Percentiles rank a stretch among this genome's conserved stretches.
These are phyloP conservation scores for Chamaetylas fuelleborni DNA, from an alignment of 2,113 vertebrate species.

Conservation along the genomic window DNA sequence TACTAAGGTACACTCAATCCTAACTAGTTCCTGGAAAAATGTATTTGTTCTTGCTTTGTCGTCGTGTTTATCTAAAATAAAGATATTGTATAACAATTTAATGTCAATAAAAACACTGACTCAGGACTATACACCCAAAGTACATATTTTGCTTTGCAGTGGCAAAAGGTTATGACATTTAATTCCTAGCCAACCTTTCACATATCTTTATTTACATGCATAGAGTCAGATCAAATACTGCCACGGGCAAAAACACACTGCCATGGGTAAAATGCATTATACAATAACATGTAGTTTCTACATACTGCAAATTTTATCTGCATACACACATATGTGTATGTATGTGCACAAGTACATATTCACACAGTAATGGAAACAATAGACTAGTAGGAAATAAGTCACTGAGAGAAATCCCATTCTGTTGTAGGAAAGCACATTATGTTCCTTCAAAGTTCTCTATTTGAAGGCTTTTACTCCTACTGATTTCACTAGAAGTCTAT, in stretches of 20 bases:
- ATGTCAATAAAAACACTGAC: slow-evolving; percentile 40
- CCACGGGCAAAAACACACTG: not conserved
- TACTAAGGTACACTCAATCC: not conserved
- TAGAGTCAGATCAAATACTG: not conserved
- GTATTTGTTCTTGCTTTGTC: not conserved
- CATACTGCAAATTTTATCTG: not conserved
- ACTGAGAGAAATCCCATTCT: not conserved
- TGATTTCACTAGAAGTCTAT: not conserved
- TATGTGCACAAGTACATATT: not conserved
- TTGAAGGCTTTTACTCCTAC: not conserved
- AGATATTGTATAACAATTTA: not conserved
- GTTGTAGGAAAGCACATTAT: not conserved
- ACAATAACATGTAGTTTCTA: not conserved
- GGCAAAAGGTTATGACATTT: not conserved
- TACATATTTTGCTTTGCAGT: not conserved
- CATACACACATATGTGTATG: not conserved
- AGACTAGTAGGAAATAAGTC: not conserved
- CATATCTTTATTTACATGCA: not conserved
- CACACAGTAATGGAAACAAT: not conserved
- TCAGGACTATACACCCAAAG: slow-evolving; percentile 18
- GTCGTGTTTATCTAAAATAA: not conserved
- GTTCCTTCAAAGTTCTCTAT: not conserved
- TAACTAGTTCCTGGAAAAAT: slow-evolving; percentile 35
- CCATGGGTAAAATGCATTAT: not conserved
- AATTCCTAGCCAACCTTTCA: not conserved